Evolutionary conservation across 2,888 invertebrate species (phyloP), one percentile per base, ranked within the genome.

Genomic region (Himalopsyche japonica): DNA sequence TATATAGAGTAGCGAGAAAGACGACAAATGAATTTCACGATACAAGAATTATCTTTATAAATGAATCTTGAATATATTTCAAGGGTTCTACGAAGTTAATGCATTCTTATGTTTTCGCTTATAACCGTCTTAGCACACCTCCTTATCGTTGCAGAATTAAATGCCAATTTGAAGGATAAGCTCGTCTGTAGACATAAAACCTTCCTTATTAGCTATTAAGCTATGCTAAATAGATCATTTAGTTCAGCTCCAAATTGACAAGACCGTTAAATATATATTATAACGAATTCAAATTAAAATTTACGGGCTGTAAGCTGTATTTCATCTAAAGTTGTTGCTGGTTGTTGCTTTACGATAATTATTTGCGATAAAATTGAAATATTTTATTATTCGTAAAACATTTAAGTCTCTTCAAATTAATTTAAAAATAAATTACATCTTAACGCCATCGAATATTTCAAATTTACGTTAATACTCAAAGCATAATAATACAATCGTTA

Each of bases 121-220:
- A 43, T 43, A 15, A 12, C 20, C 20, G n/a, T 57, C 57, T 57
- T 8, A n/a, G 20, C 8, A 24, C 24, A 5, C 5, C 57, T 57
- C 10, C 57, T 57, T 57, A 57, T 57, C 57, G 57, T 10, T 24
- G 20, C 24, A 57, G 57, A 81, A 84, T 84, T 84, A 81, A 84
- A 84, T 49, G 84, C 49, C 81, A 84, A 84, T 84, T 84, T 84
- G 81, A 81, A 43, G 79, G 84, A 84, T 81, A 79, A 48, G 24
- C 84, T 78, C 37, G 77, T n/a, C 37, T 27, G 47, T 48, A 48
- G 81, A 49, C 76, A 79, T 84, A 80, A 84, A 84, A 84, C 77
- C 79, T 78, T 76, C 43, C 79, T 84, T 84, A 84, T 81, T 76
- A 76, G 37, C 81, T 49, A 84, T 84, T 81, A 84, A 84, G 81